Base-by-base conservation (phyloP, 2,888 invertebrate genomes). In the Amphipoea lucens region DNA sequence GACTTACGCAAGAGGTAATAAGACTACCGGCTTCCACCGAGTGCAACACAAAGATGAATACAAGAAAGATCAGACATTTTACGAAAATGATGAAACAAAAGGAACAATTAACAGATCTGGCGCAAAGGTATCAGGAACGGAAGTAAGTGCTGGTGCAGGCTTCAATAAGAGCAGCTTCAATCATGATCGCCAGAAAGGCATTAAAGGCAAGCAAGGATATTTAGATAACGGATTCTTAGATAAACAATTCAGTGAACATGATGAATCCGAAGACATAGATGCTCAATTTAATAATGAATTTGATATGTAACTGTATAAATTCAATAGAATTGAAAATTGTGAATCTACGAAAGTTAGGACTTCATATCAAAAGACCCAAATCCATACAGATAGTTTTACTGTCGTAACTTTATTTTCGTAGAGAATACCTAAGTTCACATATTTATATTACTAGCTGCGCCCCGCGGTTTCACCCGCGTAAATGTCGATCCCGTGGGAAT, bases 41-140 rank as follows among this genome's bases (percentile, higher is more conserved):
- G 96, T 97, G 1, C 97, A 97, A 80, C 97, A 97, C 89, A 97
- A 97, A 92, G 97, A 97, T 87, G 97, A 97, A 90, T 97, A 97
- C 90, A 97, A 97, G 86, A 97, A 97, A 89, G 97, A 97, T 78
- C 97, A 97, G 89, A 94, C 97, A 79, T 97, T 97, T 92, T 97
- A 97, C 88, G 97, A 97, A 90, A 97, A 97, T 75, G 96, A 96
- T 79, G 96, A 97, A 92, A 96, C 96, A 14, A 97, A 94, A 83
- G 97, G 97, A 6, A 94, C 95, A 42, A 94, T 97, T 23, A 96
- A 96, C 66, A 97, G 97, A 91, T 94, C 96, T 85, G 97, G 97
- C 0, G 96, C 95, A 5, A 97, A 97, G 89, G 95, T 95, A n/a
- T 89, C 94, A 51, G 96, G 97, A 1, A 95, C 95, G 67, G 93